Base-by-base conservation (phyloP, 2,797 vertebrate genomes). In the Hypotaenidia okinawae region DNA sequence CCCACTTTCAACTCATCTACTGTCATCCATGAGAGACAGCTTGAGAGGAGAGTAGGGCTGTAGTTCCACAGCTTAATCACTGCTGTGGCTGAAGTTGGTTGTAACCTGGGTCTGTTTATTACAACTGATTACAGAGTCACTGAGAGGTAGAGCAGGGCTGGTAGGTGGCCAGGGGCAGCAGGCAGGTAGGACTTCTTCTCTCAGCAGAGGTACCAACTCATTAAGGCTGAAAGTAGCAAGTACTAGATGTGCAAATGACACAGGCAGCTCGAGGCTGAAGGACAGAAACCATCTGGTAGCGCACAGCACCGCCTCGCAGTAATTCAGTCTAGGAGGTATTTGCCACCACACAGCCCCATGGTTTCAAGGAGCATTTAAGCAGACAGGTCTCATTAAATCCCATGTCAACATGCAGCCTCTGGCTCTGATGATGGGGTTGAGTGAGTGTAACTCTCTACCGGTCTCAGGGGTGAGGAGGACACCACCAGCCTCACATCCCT, bases 301-400 rank as follows among this genome's bases (percentile, higher is more conserved):
- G 5, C 78, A 62, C 37, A 81, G 54, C 35, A 39, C 23, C 28
- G 16, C 41, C 64, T 12, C 9, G 1, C n/a, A 54, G 33, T 18
- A 51, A 62, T 15, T 78, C 72, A 75, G 41, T 21, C 33, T n/a
- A 16, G 21, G 62, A 69, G 69, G 27, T 45, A n/a, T 23, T 43
- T 6, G 3, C 16, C 58, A 81, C 16, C 47, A 52, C 76, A 37
- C 32, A 63, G 69, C 47, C 69, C 37, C 32, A 11, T 9, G 37
- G 57, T 37, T 78, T 66, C 72, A 47, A 66, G n/a, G 2, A 89
- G 51, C 75, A 32, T 69, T 72, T 47, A 87, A 51, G 64, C 82
- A 91, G 89, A 75, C 66, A 89, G 79, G 83, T 84, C 54, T 51
- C 27, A 57, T 66, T 92, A 87, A 93, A 93, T 33, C 58, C 69